phyloP scores from a whole-genome alignment of 2,888 invertebrate genomes.

The Venusia cambrica region DNA sequence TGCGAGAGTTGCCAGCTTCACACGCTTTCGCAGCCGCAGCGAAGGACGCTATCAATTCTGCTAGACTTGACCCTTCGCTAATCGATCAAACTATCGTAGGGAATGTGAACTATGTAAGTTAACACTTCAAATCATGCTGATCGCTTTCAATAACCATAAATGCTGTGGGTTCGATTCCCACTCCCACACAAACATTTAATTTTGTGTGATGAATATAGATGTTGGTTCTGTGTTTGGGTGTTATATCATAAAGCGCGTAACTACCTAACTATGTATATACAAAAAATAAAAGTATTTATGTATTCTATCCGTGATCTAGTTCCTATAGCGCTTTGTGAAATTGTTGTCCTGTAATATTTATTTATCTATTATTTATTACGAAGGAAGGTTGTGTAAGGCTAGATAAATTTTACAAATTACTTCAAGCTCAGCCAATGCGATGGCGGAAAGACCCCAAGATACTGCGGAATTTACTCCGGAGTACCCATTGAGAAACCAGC shows the following conservation, averaged over 20 bases:
- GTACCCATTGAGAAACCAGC: constrained; percentile 94
- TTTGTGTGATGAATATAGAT: too few species aligned
- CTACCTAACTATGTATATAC: too few species aligned
- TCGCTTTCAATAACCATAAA: too few species aligned
- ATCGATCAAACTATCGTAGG: constrained; percentile 63
- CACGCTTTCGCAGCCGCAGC: constrained; percentile 64
- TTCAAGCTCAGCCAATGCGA: constrained; percentile 88
- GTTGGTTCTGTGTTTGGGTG: too few species aligned
- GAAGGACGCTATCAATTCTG: constrained; percentile 53
- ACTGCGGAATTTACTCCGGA: constrained; percentile 90
- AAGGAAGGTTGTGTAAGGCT: too few species aligned
- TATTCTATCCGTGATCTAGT: too few species aligned
- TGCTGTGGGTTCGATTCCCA: too few species aligned
- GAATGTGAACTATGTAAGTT: constrained; percentile 65
- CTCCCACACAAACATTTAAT: too few species aligned
- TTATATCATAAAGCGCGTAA: not conserved
- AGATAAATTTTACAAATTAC: too few species aligned
- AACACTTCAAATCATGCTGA: too few species aligned
- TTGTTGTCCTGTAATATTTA: not conserved
- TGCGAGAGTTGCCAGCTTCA: constrained; percentile 59
- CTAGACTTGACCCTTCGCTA: constrained; percentile 47
- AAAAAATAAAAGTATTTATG: too few species aligned
- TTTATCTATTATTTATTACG: too few species aligned
- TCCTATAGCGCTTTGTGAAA: not conserved
- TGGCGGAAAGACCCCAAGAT: constrained; percentile 92